Base-by-base conservation (phyloP, 1,140 invertebrate genomes). In the Calycopis cecrops region DNA sequence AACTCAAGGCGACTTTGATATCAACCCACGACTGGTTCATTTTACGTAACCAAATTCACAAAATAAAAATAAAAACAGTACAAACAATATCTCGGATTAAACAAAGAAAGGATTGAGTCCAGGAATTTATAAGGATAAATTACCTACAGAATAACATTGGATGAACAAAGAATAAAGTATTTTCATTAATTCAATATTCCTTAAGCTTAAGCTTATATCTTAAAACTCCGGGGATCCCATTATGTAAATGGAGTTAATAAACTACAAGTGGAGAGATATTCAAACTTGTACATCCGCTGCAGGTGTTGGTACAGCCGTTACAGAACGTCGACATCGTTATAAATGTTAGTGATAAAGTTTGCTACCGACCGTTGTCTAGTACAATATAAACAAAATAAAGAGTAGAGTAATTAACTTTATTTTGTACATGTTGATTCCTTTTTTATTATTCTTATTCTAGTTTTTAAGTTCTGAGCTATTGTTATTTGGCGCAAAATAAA, bases 221-320 rank as follows among this genome's bases (percentile, higher is more conserved):
- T 50, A 16, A 57, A 57, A 37, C 38, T 57, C 48, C 38, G 35
- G 38, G 16, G 14, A 50, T 44, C 12, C 11, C 28, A 50, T 35
- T 50, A 50, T 50, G 48, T 28, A 50, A 50, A 50, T 50, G 12
- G 33, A 35, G 48, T 50, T 35, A 50, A 50, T 35, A 35, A 35
- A 50, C 14, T 50, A 50, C 14, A 50, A 35, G 48, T 50, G 34
- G 21, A 50, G 16, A 17, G 11, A 8, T 35, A 16, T 16, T 35
- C 9, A 11, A 10, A 35, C 33, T 21, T 35, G 6, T 11, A 6
- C 11, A 12, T 16, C n/a, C 28, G 34, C 28, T n/a, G 28, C 21
- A 34, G 28, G n/a, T 18, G 18, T 11, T 18, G 21, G 17, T 17
- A 11, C 4, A 16, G 7, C 9, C 14, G 12, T 16, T 14, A 33